Base-by-base conservation (phyloP, 2,797 vertebrate species). In the Delichon dasypus region DNA sequence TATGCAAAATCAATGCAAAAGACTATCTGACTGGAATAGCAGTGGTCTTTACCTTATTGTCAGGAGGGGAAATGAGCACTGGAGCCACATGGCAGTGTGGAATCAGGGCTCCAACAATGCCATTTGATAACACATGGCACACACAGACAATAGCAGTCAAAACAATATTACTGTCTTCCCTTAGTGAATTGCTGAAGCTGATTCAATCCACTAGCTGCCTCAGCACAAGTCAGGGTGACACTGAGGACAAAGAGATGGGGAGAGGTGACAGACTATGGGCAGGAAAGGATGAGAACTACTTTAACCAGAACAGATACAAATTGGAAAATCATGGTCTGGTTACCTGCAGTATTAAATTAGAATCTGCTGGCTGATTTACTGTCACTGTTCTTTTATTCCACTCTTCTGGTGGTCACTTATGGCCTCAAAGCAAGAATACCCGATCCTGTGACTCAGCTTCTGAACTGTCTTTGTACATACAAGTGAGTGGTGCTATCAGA, bases 171-270 rank as follows among this genome's bases (percentile, higher is more conserved):
- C 42, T 85, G 45, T 27, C 61, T 75, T 81, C 66, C 54, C n/a
- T 87, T 4, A 30, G 53, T 53, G 65, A 79, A 65, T 77, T 95
- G 83, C 75, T 91, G 67, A 76, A 95, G 85, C 65, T 91, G 48
- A 87, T 74, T 93, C 48, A 91, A 70, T 27, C 34, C 72, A 71
- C 18, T 5, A 64, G 85, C 89, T 89, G 85, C 53, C 74, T 87
- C 81, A 89, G 92, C 91, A 87, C 65, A 86, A 78, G 36, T 80
- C 67, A 92, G 84, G 32, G 68, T 50, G 61, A 78, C 78, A 82
- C 21, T 44, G 75, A 73, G 48, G 60, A 88, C 71, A 94, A 44
- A 70, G 60, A 42, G 57, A 72, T 32, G 16, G 47, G 73, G 75
- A 86, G 60, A 81, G 22, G 64, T 70, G 80, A 82, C 60, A 82